Conservation (phyloP, 2,113 vertebrate species). For the Bufo gargarizans region DNA sequence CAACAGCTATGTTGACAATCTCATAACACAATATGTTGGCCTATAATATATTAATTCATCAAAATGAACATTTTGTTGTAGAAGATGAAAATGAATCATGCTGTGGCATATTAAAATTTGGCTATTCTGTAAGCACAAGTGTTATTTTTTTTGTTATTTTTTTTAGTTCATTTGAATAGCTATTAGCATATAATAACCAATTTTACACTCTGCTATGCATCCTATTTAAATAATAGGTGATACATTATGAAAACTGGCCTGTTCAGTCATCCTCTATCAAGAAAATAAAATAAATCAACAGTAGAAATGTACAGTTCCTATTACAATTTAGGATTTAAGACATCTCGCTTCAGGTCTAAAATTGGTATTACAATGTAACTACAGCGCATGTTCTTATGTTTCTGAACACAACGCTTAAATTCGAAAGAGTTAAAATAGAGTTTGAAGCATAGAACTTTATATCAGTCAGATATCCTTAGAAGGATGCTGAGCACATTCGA, state of each 20-base stretch:
- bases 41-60: slow-evolving; percentile 40
- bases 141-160: not conserved
- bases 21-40: slow-evolving; percentile 12
- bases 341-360: not conserved
- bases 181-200: slow-evolving; percentile 37
- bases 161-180: slow-evolving; percentile 9
- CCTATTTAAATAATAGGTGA: slow-evolving; percentile 22
- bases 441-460: not conserved
- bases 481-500: slow-evolving; percentile 29
- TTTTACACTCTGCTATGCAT: slow-evolving; percentile 43
- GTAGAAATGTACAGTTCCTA: not conserved
- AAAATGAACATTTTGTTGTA: slow-evolving; percentile 32
- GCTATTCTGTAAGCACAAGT: not conserved
- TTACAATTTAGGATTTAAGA: not conserved
- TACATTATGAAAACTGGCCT: slow-evolving; percentile 4
- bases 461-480: not conserved
- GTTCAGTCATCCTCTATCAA: not conserved
- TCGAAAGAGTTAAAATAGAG: slow-evolving; percentile 12
- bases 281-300: not conserved
- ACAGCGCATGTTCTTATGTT: slow-evolving; percentile 1
- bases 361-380: not conserved
- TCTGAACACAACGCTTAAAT: not conserved
- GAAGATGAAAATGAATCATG: slow-evolving; percentile 20
- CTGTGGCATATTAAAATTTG: not conserved
- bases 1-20: slow-evolving; percentile 41